Percentiles rank a stretch among this genome's conserved stretches.
Conservation (phyloP, 2,888 invertebrate genomes). For the Autographa pulchrina region DNA sequence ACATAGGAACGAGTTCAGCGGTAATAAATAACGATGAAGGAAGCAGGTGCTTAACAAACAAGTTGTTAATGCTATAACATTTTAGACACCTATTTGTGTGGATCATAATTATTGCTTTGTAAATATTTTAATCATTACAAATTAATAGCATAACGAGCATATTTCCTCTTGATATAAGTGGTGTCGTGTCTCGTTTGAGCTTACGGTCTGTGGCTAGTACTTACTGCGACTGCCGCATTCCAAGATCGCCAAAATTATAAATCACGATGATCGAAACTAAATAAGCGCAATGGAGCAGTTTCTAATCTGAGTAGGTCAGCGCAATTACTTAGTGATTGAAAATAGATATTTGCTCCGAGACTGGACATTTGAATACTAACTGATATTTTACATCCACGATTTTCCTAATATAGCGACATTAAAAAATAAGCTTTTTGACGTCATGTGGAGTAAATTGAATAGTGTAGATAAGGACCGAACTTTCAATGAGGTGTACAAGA, state of each 20-base stretch:
- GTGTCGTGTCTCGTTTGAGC: slow-evolving; percentile 5
- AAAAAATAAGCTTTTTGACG: not conserved
- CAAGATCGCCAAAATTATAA: slow-evolving; percentile 1
- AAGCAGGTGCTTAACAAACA: slow-evolving; percentile 53
- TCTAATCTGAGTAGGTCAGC: slow-evolving; percentile 2
- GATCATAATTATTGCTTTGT: slow-evolving; percentile 40
- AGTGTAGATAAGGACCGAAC: not conserved
- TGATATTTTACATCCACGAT: not conserved
- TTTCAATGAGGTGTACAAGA: not conserved
- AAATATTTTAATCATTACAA: slow-evolving; percentile 49
- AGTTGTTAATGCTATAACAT: slow-evolving; percentile 47
- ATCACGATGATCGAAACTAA: slow-evolving; percentile 5
- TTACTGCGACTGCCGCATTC: slow-evolving; percentile 21
- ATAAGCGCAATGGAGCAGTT: slow-evolving; percentile 2
- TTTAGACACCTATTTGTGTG: slow-evolving; percentile 45
- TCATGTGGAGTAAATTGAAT: not conserved
- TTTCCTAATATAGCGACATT: not conserved
- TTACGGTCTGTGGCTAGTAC: slow-evolving; percentile 6
- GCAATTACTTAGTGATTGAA: slow-evolving; percentile 3
- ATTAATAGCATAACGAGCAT: slow-evolving; percentile 36
- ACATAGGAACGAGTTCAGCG: slow-evolving; percentile 47
- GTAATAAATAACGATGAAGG: slow-evolving; percentile 49
- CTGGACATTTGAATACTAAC: not conserved
- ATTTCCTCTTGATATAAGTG: slow-evolving; percentile 24
- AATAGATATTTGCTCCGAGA: not conserved